Evolutionary conservation across 1,140 invertebrate species (phyloP).

Genomic region (Lepidurus packardi): DNA sequence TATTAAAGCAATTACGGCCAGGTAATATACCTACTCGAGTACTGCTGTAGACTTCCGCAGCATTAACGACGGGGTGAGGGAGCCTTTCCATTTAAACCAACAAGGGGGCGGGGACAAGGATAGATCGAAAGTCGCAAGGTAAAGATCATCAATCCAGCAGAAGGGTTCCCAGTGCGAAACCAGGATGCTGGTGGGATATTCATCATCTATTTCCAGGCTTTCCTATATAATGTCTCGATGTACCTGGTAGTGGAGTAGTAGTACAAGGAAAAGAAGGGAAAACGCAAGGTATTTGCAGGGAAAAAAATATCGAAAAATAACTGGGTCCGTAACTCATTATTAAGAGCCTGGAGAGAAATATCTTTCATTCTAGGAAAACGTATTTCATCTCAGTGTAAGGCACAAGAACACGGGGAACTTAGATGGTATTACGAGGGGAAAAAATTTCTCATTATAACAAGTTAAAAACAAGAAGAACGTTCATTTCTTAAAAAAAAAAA

Average conservation of each 20-base stretch:
- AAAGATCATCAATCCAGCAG: conserved; percentile 21
- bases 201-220: not conserved
- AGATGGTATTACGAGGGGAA: no score
- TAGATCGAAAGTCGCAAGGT: conserved; percentile 6
- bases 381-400: no score
- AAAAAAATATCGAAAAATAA: not conserved
- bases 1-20: not conserved
- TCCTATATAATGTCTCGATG: not conserved
- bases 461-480: no score
- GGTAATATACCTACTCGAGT: not conserved
- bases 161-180: not conserved
- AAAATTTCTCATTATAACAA: no score
- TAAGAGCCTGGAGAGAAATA: not conserved
- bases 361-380: not conserved
- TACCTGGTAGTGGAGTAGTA: not conserved
- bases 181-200: not conserved
- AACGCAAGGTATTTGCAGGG: not conserved
- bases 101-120: not conserved
- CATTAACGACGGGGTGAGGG: no score
- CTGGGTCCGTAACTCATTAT: not conserved
- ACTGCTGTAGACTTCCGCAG: not conserved
- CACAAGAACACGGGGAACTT: no score
- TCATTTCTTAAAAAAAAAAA: no score
- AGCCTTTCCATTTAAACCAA: not conserved
- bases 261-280: not conserved